These are phyloP conservation scores for Gallinago paraguaiae DNA, from an alignment of 2,113 vertebrate species.

Conservation along the genomic window DNA sequence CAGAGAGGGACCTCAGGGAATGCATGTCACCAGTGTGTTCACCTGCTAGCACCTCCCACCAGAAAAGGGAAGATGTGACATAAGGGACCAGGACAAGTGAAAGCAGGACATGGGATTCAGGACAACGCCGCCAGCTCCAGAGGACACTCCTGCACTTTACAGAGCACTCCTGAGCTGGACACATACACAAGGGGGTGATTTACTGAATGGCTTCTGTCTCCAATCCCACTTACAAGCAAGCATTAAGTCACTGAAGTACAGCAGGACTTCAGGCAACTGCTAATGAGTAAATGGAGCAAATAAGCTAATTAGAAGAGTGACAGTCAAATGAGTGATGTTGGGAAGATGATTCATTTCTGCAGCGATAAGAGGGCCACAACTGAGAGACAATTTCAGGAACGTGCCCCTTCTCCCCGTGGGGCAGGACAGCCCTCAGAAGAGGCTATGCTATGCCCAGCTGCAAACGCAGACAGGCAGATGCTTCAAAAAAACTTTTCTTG, in stretches of 20 bases:
- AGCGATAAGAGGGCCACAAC: background rate
- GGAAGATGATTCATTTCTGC: conserved; percentile 53
- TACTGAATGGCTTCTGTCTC: background rate
- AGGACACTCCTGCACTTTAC: background rate
- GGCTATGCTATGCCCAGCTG: background rate
- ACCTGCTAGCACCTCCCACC: background rate
- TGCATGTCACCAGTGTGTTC: background rate
- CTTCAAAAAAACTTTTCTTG: background rate
- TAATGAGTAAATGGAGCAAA: conserved; percentile 71
- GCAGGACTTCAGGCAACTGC: conserved; percentile 66
- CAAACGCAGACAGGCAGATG: background rate
- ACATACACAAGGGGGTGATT: background rate
- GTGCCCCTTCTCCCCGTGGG: background rate
- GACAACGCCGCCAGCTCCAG: background rate
- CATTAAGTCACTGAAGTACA: conserved; percentile 16
- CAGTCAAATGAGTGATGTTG: conserved; percentile 53
- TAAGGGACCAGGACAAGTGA: background rate
- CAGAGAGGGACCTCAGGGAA: background rate
- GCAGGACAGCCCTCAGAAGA: background rate
- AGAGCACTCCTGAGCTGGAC: background rate
- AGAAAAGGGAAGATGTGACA: background rate
- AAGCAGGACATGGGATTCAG: background rate
- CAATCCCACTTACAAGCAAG: background rate
- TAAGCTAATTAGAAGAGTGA: conserved; percentile 76
- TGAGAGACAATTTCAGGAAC: background rate